Conservation (phyloP, 1,140 invertebrate genomes). For the Parasteatoda tepidariorum region DNA sequence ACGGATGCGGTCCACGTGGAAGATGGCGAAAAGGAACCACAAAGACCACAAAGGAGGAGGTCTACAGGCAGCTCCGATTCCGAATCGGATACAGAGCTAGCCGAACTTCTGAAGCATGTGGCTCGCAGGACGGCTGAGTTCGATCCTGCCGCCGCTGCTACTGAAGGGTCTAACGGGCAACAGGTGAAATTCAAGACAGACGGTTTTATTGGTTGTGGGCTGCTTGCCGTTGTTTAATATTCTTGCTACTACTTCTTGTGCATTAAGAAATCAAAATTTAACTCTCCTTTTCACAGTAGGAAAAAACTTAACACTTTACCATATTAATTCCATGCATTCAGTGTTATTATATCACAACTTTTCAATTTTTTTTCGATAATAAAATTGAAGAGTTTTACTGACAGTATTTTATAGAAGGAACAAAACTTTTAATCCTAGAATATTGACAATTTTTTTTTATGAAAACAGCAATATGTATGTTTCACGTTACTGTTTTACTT, state of each 20-base stretch:
- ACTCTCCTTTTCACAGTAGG: neutral
- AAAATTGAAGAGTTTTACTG: too few species aligned
- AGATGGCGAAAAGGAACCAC: neutral
- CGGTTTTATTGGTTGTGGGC: slow-evolving; percentile 37
- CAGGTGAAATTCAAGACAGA: slow-evolving; percentile 30
- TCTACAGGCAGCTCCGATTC: slow-evolving; percentile 62
- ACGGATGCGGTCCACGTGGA: neutral
- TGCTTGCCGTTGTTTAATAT: slow-evolving; percentile 39
- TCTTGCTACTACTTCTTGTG: slow-evolving; percentile 15
- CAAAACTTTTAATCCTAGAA: too few species aligned
- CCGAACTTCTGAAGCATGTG: slow-evolving; percentile 63
- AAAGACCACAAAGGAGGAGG: slow-evolving; percentile 21
- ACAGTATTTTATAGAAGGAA: too few species aligned
- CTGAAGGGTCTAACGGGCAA: slow-evolving; percentile 30
- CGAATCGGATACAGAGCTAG: slow-evolving; percentile 64
- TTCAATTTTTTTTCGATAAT: neutral
- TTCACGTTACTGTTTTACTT: too few species aligned
- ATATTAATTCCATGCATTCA: neutral
- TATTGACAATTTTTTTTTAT: too few species aligned
- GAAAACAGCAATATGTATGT: too few species aligned
- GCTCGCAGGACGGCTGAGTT: slow-evolving; percentile 61
- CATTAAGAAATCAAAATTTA: neutral
- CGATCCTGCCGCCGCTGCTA: slow-evolving; percentile 46
- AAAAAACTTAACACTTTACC: too few species aligned
- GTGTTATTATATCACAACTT: neutral